A percentile compares a stretch with the other conserved stretches of the same genome.
Conservation (phyloP, 2,888 invertebrate species). For the Beris chalybata region DNA sequence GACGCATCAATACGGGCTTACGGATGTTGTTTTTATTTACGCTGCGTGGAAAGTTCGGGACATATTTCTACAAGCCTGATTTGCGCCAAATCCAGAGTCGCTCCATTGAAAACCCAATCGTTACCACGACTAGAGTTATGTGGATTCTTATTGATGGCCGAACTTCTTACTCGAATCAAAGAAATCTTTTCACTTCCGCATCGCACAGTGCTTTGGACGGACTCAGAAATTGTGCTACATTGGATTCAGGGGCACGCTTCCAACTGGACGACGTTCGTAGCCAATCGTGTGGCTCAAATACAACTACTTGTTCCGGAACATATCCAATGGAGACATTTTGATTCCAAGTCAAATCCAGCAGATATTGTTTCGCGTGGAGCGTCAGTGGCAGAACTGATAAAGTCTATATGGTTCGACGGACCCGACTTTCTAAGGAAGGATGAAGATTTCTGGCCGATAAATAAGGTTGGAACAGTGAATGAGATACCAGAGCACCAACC, state of each 20-base stretch:
- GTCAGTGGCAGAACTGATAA: slow-evolving; percentile 18
- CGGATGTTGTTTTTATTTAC: not conserved
- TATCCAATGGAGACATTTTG: not conserved
- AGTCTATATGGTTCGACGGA: slow-evolving; percentile 34
- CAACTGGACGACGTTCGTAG: not conserved
- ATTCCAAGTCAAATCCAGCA: too few species aligned
- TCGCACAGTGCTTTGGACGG: not conserved
- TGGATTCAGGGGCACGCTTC: not conserved
- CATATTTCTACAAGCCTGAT: not conserved
- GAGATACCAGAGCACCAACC: not conserved
- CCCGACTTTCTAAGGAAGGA: slow-evolving; percentile 10
- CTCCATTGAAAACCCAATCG: too few species aligned
- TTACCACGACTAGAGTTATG: too few species aligned
- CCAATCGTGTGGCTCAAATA: not conserved
- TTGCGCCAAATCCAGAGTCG: too few species aligned
- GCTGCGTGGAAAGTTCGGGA: not conserved
- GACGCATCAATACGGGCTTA: not conserved
- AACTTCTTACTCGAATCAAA: not conserved
- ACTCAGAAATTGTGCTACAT: not conserved
- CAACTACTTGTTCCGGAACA: too few species aligned
- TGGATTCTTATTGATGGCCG: too few species aligned
- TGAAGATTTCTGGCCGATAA: not conserved
- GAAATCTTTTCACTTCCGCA: not conserved
- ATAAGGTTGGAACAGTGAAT: too few species aligned
- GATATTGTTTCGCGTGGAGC: slow-evolving; percentile 28